phyloP scores from a whole-genome alignment of 1,140 invertebrate species.

The Aphelinus certus region DNA sequence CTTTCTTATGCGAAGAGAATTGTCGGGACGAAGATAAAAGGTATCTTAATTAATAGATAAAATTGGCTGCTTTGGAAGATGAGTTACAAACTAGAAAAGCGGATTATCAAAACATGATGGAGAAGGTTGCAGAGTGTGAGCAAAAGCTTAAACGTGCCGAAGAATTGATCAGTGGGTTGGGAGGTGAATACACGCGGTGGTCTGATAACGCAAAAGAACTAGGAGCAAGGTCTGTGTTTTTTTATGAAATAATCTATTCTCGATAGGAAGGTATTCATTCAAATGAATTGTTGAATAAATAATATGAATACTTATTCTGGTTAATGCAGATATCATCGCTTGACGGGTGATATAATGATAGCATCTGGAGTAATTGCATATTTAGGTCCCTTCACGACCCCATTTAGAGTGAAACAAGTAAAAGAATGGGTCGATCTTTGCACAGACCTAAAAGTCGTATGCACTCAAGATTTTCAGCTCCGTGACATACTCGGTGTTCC shows the following conservation, averaged over 20 bases:
- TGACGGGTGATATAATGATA: constrained; percentile 84
- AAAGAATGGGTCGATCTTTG: constrained; percentile 78
- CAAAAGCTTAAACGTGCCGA: constrained; percentile 92
- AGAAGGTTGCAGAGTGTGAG: constrained; percentile 87
- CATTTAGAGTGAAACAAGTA: constrained; percentile 77
- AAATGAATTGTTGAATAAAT: neutral
- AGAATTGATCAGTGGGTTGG: constrained; percentile 88
- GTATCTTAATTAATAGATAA: constrained; percentile 44
- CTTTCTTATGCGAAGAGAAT: too few species aligned
- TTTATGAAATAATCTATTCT: neutral
- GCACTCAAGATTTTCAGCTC: constrained; percentile 79
- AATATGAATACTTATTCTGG: too few species aligned
- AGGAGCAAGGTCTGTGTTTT: constrained; percentile 68
- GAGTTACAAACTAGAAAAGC: constrained; percentile 70
- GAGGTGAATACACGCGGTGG: constrained; percentile 86
- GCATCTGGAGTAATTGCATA: constrained; percentile 91
- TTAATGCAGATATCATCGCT: constrained; percentile 65
- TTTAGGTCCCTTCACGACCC: constrained; percentile 87
- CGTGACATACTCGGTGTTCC: constrained; percentile 83
- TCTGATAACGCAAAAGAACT: constrained; percentile 78
- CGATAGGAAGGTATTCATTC: neutral
- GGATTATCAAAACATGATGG: constrained; percentile 73
- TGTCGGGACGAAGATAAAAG: too few species aligned
- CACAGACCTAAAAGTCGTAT: constrained; percentile 75
- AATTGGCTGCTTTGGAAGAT: constrained; percentile 66